Evolutionary conservation across 2,113 vertebrate genomes (phyloP).

Genomic region (Plectropomus leopardus): DNA sequence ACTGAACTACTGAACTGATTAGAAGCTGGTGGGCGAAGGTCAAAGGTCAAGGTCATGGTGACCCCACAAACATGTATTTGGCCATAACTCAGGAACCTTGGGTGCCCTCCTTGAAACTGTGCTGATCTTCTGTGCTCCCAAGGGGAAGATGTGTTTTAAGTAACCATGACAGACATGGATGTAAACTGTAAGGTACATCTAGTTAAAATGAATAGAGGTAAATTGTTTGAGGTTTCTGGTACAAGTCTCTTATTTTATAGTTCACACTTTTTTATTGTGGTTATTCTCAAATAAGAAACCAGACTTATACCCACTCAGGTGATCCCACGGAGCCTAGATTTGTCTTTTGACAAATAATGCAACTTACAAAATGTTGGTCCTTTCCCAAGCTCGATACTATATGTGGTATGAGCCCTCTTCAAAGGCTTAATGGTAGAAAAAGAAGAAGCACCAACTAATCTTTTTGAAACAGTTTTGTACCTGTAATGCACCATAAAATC

Average conservation of each 20-base stretch:
- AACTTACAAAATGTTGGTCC: background rate
- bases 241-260: background rate
- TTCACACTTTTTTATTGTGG: background rate
- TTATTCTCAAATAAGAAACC: background rate
- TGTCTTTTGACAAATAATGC: background rate
- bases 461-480: constrained; percentile 1
- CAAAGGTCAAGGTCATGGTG: no score
- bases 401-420: background rate
- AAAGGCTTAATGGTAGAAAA: background rate
- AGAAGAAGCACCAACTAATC: constrained; percentile 11
- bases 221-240: background rate
- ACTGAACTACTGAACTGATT: no score
- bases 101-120: no score
- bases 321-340: background rate
- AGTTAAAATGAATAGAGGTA: background rate
- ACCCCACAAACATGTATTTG: no score
- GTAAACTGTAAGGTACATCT: no score
- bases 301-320: background rate
- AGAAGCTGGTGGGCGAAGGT: no score
- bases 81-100: no score
- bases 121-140: no score
- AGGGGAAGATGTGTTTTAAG: no score
- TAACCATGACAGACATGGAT: no score
- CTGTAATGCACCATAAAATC: constrained; percentile 11
- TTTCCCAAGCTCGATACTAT: background rate